Evolutionary conservation across 2,888 invertebrate genomes (phyloP), one percentile per base, ranked within the genome.

Genomic region (Pheosia tremula): DNA sequence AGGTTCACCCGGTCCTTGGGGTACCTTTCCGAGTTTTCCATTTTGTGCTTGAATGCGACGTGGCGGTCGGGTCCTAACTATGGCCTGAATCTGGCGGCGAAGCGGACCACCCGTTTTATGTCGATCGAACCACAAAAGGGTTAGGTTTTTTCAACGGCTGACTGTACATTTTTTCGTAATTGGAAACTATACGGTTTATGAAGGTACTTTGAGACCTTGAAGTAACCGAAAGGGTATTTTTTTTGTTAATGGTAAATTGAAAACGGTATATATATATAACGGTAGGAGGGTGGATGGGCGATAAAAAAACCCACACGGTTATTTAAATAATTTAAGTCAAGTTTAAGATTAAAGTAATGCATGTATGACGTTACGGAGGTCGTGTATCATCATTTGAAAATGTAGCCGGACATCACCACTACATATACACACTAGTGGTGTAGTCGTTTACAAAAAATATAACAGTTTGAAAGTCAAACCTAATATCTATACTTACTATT

Each of bases 11-110:
- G 82, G 86, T 91, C 92, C 92, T 90, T 81, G 70, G 91, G 92
- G 91, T 86, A 88, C 88, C 83, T 91, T 91, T 87, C 87, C 85
- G 86, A 88, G 82, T 86, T 88, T 88, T 82, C 89, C 84, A 90
- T 91, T 91, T 91, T 88, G 87, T 87, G 89, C 86, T 85, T 85
- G 84, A 90, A 90, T 87, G 86, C 85, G 84, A 87, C 82, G 79
- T 76, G 76, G 76, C 79, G 82, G 77, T 76, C 78, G 77, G 74
- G 74, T 78, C 79, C 79, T 82, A 81, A 84, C 81, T 82, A 75
- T 80, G 77, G 73, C 77, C 77, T 76, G 85, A 87, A 88, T 88
- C 87, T 84, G 85, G 77, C 76, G 75, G 78, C 67, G 85, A 86
- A 86, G 82, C 85, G 83, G 75, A 80, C 79, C 75, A 78, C 75